Evolutionary conservation across 2,113 vertebrate genomes (phyloP).

Genomic region (Tachysurus fulvidraco): DNA sequence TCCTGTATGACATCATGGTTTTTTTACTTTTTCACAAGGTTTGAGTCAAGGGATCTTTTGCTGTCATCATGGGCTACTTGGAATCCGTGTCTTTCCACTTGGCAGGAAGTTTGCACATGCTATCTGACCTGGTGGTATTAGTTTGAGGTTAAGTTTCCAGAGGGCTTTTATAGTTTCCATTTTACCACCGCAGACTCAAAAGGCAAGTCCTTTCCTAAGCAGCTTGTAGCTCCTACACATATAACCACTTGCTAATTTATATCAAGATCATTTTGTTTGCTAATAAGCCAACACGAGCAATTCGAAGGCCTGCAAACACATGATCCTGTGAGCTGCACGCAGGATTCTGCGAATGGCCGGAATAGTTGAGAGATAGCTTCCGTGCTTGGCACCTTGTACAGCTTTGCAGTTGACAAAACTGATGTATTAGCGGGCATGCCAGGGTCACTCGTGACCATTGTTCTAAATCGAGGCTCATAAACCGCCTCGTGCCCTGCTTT

Average conservation of each 20-base stretch:
- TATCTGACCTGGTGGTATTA: slow-evolving; percentile 22
- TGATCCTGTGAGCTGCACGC: slow-evolving; percentile 45
- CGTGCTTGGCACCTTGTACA: slow-evolving; percentile 66
- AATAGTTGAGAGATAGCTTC: slow-evolving; percentile 62
- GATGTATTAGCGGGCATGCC: slow-evolving; percentile 51
- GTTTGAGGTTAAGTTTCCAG: neutral
- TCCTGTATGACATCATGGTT: neutral
- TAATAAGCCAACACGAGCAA: slow-evolving; percentile 12
- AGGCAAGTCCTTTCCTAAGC: slow-evolving; percentile 13
- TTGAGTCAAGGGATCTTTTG: slow-evolving; percentile 5
- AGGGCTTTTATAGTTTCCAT: slow-evolving; percentile 6
- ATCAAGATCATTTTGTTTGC: slow-evolving; percentile 25
- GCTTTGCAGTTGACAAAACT: slow-evolving; percentile 65
- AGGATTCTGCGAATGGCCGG: slow-evolving; percentile 54
- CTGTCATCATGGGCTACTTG: neutral
- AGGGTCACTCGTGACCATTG: slow-evolving; percentile 54
- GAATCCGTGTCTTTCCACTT: slow-evolving; percentile 21
- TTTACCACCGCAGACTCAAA: neutral
- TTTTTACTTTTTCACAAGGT: neutral
- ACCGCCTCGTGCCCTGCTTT: slow-evolving; percentile 19
- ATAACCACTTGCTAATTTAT: slow-evolving; percentile 25
- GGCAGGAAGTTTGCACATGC: neutral
- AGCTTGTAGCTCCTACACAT: slow-evolving; percentile 24
- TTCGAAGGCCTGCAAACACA: slow-evolving; percentile 46
- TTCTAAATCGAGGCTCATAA: slow-evolving; percentile 55